Evolutionary conservation across 2,113 vertebrate genomes (phyloP), one percentile per base, ranked within the genome.

Genomic region (Eleginops maclovinus): DNA sequence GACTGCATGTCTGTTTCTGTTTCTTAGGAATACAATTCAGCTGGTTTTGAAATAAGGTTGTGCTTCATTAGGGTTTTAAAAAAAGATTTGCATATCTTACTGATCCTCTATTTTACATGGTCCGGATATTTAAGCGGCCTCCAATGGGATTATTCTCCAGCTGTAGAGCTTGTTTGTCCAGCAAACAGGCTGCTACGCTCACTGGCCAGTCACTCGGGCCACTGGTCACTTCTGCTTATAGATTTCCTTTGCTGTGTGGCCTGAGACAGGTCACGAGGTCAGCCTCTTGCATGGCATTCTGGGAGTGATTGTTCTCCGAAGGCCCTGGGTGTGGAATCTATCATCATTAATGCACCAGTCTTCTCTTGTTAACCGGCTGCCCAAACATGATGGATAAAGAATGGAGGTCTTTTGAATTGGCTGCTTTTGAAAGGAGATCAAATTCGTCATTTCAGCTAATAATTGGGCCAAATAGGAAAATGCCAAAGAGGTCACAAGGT

Each of bases 311-410:
- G 96, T 96, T 94, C 95, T 95, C 91, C 93, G 93, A 87, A 96
- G 95, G 95, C 93, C 92, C 90, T 86, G 91, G 83, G 84, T 92
- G 94, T 94, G 95, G 96, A 96, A 98, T 98, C 96, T 95, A 97
- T 98, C 97, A 98, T 97, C 97, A 97, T 98, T 97, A 98, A 98
- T 96, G 96, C 95, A 93, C 95, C 95, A 89, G 94, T 93, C 93
- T 78, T 79, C 93, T 95, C 93, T 94, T 96, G 95, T 96, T 96
- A 95, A 94, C 91, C 77, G 92, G 92, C 94, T 92, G 92, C 93
- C 93, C 94, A 96, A 96, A 94, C 94, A 96, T 94, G 95, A 94
- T 89, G 93, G 94, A 93, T 88, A 95, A 95, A 94, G 95, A 95
- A 96, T 94, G 89, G 92, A 88, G 72, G 92, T 91, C 93, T 91